A percentile compares a stretch with the other conserved stretches of the same genome.
These are phyloP conservation scores for Drosophila sproati DNA, from an alignment of 1,140 invertebrate genomes.

Conservation along the genomic window DNA sequence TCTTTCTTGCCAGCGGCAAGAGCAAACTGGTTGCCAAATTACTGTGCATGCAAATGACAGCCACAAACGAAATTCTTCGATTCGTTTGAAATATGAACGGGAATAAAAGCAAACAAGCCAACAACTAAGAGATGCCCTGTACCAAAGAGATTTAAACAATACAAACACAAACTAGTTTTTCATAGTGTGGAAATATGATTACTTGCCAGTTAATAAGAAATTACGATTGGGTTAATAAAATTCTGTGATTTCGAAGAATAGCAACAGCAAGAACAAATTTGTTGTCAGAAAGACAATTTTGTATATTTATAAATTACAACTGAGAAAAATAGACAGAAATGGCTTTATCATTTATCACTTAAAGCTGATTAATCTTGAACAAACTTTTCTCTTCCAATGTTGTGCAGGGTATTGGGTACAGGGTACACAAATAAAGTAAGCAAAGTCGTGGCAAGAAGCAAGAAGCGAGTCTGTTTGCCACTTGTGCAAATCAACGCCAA, in stretches of 20 bases:
- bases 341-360: too few relatives aligned
- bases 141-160: neutral
- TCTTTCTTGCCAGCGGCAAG: slow-evolving; percentile 50
- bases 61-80: slow-evolving; percentile 51
- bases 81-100: slow-evolving; percentile 52
- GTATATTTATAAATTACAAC: too few relatives aligned
- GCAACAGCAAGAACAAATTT: too few relatives aligned
- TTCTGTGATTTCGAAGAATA: too few relatives aligned
- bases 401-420: neutral
- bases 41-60: slow-evolving; percentile 56
- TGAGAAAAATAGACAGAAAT: too few relatives aligned
- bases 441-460: slow-evolving; percentile 29
- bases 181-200: too few relatives aligned
- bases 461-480: slow-evolving; percentile 34
- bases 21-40: slow-evolving; percentile 52
- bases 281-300: too few relatives aligned
- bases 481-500: slow-evolving; percentile 47
- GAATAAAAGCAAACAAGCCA: neutral
- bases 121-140: slow-evolving; percentile 3
- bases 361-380: too few relatives aligned
- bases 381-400: too few relatives aligned
- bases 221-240: too few relatives aligned
- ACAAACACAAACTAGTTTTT: too few relatives aligned
- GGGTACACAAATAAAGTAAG: neutral
- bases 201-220: too few relatives aligned